Percentiles rank a stretch among this genome's conserved stretches.
Evolutionary conservation across 2,113 vertebrate genomes (phyloP).

Genomic region (Balaeniceps rex): DNA sequence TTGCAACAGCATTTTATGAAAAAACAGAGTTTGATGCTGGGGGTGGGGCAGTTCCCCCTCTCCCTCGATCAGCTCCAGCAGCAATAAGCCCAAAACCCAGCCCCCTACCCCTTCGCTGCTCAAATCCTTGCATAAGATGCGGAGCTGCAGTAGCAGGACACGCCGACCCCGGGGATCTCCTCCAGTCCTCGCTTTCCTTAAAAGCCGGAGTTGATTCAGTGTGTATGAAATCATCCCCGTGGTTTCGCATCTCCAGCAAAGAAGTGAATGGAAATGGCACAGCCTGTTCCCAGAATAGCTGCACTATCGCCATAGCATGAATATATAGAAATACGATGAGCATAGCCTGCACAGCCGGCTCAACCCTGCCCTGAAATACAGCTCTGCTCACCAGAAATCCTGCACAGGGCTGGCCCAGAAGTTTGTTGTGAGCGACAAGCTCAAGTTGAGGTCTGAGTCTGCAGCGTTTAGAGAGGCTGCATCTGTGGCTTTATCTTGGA

Average conservation of each 20-base stretch:
- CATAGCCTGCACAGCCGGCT: neutral
- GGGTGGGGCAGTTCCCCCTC: neutral
- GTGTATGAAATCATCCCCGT: neutral
- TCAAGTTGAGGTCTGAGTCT: neutral
- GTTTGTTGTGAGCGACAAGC: neutral
- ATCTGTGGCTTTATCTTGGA: neutral
- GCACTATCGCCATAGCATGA: neutral
- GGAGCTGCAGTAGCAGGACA: neutral
- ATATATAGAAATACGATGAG: neutral
- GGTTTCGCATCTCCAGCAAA: neutral
- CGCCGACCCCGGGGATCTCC: neutral
- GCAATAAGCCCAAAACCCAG: neutral
- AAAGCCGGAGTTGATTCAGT: neutral
- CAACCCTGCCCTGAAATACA: neutral
- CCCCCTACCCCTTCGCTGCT: neutral
- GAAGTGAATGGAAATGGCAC: constrained; percentile 23
- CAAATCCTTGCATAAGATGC: neutral
- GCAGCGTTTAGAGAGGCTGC: neutral
- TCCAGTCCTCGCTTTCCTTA: neutral
- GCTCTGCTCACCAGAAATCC: neutral
- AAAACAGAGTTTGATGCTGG: neutral
- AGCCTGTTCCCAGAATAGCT: constrained; percentile 21
- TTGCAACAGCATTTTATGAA: neutral
- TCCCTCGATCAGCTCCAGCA: neutral
- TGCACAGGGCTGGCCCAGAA: neutral